Evolutionary conservation across 30 jellyfish, hydroid and myxozoan species (phyloP).

Genomic region (Turritopsis dohrnii): DNA sequence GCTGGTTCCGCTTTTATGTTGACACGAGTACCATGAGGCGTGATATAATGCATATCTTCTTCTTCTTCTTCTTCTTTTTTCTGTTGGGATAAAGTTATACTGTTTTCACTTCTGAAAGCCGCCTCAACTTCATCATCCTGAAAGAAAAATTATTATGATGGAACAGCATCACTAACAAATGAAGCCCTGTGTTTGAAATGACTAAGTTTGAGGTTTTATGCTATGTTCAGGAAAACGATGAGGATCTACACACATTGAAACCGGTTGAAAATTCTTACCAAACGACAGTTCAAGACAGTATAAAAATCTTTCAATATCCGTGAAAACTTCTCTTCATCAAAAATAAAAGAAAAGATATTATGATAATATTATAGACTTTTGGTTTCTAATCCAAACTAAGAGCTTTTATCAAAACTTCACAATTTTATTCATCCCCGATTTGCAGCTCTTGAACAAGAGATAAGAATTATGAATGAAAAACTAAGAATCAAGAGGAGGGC

Average conservation of each 20-base stretch:
- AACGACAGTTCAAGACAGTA: neutral
- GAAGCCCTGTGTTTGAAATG: no score
- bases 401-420: neutral
- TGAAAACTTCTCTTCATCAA: neutral
- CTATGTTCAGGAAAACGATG: no score
- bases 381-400: neutral
- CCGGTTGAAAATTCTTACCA: neutral
- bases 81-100: neutral
- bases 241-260: neutral
- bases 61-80: neutral
- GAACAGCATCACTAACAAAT: no score
- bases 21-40: neutral
- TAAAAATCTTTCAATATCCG: neutral
- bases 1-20: neutral
- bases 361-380: neutral
- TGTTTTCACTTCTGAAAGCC: neutral
- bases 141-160: neutral
- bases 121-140: neutral
- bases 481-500: neutral
- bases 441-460: neutral
- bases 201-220: no score
- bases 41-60: conserved; percentile 6
- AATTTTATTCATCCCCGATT: neutral
- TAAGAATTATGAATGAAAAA: no score
- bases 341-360: neutral